Percentiles rank a stretch among this genome's conserved stretches.
phyloP scores from a whole-genome alignment of 2,888 invertebrate species.

The Chalcosyrphus nemorum region DNA sequence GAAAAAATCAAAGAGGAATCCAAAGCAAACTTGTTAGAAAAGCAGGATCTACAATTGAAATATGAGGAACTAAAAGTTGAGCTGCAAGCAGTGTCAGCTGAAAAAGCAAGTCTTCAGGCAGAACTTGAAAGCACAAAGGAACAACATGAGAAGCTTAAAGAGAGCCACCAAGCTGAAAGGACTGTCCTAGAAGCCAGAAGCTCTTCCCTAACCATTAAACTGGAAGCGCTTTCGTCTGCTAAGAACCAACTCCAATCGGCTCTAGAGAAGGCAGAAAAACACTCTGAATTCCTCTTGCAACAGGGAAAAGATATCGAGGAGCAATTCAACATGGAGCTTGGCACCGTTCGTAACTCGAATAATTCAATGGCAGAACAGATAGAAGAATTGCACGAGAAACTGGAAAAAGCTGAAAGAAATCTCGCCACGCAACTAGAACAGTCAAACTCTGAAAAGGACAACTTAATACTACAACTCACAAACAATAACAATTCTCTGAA shows the following conservation, averaged over 20 bases:
- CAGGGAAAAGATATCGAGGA: constrained; percentile 39
- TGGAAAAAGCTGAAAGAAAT: constrained; percentile 17
- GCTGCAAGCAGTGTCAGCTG: background rate
- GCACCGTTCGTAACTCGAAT: constrained; percentile 16
- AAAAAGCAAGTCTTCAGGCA: background rate
- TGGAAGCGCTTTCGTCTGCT: background rate
- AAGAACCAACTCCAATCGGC: constrained; percentile 29
- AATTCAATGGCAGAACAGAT: constrained; percentile 34
- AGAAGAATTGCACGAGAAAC: constrained; percentile 33
- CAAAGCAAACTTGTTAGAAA: constrained; percentile 11
- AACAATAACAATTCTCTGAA: background rate
- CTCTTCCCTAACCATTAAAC: background rate
- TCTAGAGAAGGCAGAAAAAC: constrained; percentile 12
- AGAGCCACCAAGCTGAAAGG: background rate
- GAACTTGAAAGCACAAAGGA: constrained; percentile 46
- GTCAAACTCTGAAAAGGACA: constrained; percentile 9
- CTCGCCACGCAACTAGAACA: background rate
- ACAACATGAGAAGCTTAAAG: constrained; percentile 43
- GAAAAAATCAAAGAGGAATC: background rate
- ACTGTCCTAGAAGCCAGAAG: constrained; percentile 6
- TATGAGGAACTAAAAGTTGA: constrained; percentile 3
- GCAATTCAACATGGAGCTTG: constrained; percentile 26
- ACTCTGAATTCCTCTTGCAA: constrained; percentile 1
- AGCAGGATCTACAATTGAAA: background rate
- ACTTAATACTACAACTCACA: constrained; percentile 11